phyloP scores from a whole-genome alignment of 1,140 invertebrate species.

The Orussus abietinus region DNA sequence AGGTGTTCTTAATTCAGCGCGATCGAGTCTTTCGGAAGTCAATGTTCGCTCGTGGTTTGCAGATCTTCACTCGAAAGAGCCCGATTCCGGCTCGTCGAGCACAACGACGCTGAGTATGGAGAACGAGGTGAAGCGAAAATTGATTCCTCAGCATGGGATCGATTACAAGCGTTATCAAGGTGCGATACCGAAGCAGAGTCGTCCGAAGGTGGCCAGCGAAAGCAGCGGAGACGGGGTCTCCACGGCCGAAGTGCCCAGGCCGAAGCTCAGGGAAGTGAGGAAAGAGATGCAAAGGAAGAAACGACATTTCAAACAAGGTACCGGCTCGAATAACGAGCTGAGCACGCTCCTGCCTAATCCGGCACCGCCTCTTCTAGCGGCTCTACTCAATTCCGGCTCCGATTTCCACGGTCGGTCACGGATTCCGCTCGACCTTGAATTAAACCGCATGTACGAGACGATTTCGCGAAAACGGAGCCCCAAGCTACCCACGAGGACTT shows the following conservation, averaged over 20 bases:
- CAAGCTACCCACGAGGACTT: no score
- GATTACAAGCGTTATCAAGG: slow-evolving; percentile 59
- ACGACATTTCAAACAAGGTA: slow-evolving; percentile 55
- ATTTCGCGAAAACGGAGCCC: no score
- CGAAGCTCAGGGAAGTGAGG: slow-evolving; percentile 45
- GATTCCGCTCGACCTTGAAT: slow-evolving; percentile 21
- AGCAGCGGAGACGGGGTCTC: neutral
- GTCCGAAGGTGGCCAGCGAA: slow-evolving; percentile 25
- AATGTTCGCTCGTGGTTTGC: no score
- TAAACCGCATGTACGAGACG: slow-evolving; percentile 16
- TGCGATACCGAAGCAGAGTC: slow-evolving; percentile 68
- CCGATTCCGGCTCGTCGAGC: slow-evolving; percentile 54
- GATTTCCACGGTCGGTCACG: slow-evolving; percentile 45
- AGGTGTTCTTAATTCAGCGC: no score
- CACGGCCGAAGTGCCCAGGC: slow-evolving; percentile 20
- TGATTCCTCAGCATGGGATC: slow-evolving; percentile 38
- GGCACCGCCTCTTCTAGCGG: slow-evolving; percentile 58
- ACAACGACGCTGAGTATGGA: slow-evolving; percentile 57
- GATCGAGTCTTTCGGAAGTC: no score
- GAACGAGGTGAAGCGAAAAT: slow-evolving; percentile 51
- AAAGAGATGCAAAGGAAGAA: slow-evolving; percentile 46
- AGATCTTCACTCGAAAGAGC: slow-evolving; percentile 50
- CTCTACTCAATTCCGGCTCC: slow-evolving; percentile 59
- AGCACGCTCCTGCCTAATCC: slow-evolving; percentile 61
- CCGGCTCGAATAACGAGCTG: slow-evolving; percentile 62